phyloP scores from a whole-genome alignment of 1,140 invertebrate species.

The Trachymyrmex cornetzi region DNA sequence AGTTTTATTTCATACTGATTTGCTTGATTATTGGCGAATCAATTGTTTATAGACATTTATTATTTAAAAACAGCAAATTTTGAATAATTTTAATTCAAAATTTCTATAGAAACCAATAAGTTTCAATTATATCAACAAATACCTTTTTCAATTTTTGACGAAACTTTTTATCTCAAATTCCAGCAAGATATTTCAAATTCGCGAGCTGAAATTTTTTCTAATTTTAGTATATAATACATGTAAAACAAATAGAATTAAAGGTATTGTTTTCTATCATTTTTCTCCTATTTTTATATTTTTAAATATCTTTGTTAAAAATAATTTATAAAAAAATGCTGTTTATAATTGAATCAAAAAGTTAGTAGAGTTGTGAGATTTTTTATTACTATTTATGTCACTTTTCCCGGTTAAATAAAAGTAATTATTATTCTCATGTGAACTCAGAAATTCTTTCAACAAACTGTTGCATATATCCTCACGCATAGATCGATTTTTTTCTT shows the following conservation, averaged over 20 bases:
- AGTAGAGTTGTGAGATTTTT: background rate
- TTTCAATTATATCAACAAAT: background rate
- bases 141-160: background rate
- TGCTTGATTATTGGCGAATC: background rate
- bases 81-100: background rate
- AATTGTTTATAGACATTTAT: background rate
- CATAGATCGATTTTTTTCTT: background rate
- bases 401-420: background rate
- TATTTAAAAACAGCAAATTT: background rate
- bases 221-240: background rate
- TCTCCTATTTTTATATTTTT: background rate
- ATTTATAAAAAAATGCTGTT: background rate
- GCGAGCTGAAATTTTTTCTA: background rate
- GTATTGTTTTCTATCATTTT: background rate
- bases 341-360: background rate
- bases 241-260: constrained; percentile 4
- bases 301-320: background rate
- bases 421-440: background rate
- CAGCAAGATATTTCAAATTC: background rate
- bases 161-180: background rate
- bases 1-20: background rate
- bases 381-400: background rate
- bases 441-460: background rate
- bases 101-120: background rate
- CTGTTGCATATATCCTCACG: background rate